Evolutionary conservation across 2,888 invertebrate genomes (phyloP).

Genomic region (Keiferia lycopersicella): DNA sequence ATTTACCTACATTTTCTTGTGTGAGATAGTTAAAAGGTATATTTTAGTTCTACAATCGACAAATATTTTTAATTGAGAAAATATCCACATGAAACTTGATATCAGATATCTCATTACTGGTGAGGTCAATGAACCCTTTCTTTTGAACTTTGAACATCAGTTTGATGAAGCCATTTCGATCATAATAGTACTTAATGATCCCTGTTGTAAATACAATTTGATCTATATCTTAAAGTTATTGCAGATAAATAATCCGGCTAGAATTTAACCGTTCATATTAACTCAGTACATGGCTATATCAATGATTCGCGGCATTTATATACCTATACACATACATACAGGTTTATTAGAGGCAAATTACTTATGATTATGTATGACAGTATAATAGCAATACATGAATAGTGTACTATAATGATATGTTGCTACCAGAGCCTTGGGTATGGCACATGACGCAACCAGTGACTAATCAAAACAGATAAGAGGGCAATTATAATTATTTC

Average conservation of each 20-base stretch:
- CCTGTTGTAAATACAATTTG: not conserved
- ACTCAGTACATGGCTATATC: not conserved
- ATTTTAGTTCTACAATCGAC: not conserved
- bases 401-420: constrained; percentile 25
- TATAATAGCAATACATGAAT: constrained; percentile 14
- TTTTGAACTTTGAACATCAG: not conserved
- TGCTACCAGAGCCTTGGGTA: constrained; percentile 23
- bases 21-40: too few relatives aligned
- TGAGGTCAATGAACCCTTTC: constrained; percentile 20
- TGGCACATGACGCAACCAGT: constrained; percentile 61
- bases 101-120: constrained; percentile 19
- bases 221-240: too few relatives aligned
- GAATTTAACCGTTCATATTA: not conserved
- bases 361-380: constrained; percentile 3
- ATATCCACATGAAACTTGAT: constrained; percentile 19
- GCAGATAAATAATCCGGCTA: not conserved
- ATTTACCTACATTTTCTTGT: not conserved
- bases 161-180: constrained; percentile 1
- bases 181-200: not conserved
- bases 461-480: constrained; percentile 77
- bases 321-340: too few relatives aligned
- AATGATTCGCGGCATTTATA: not conserved
- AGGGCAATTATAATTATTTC: constrained; percentile 71
- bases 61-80: constrained; percentile 5
- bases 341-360: constrained; percentile 9